Conservation (phyloP, 1,140 invertebrate genomes). For the Leptinotarsa undecemlineata region DNA sequence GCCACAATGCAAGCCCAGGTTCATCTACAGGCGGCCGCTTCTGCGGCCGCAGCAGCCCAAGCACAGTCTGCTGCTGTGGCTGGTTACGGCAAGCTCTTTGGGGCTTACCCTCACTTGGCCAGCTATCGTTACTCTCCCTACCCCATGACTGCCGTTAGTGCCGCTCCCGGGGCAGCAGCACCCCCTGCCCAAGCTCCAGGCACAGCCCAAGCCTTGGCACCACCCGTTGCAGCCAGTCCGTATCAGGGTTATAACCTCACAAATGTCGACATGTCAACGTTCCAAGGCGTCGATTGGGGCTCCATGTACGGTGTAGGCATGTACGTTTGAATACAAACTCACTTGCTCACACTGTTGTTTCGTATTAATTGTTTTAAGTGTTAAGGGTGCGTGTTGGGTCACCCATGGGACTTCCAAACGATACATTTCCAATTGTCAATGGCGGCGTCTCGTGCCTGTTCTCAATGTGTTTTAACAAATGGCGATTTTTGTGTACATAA, state of each 20-base stretch:
- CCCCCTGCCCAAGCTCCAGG: constrained; percentile 55
- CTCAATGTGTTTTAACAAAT: constrained; percentile 29
- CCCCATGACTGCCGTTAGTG: constrained; percentile 62
- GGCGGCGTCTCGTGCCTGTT: constrained; percentile 48
- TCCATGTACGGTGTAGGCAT: constrained; percentile 89
- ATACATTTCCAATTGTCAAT: constrained; percentile 47
- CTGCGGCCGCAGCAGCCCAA: constrained; percentile 56
- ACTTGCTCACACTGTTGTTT: constrained; percentile 17
- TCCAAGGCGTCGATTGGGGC: constrained; percentile 87
- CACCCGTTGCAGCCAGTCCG: constrained; percentile 67
- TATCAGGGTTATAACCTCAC: constrained; percentile 81
- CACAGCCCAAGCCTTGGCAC: constrained; percentile 59
- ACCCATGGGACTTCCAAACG: constrained; percentile 40
- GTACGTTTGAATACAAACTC: constrained; percentile 70
- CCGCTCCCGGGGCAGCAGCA: constrained; percentile 58
- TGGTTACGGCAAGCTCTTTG: constrained; percentile 72
- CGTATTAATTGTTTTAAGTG: constrained; percentile 11
- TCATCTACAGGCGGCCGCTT: constrained; percentile 64
- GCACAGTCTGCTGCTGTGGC: constrained; percentile 54
- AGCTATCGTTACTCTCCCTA: constrained; percentile 76
- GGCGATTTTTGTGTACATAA: constrained; percentile 26
- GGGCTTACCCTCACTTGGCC: constrained; percentile 65
- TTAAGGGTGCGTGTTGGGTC: constrained; percentile 9
- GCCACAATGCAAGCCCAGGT: constrained; percentile 65
- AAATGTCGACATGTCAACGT: constrained; percentile 88